Evolutionary conservation across 1,140 invertebrate genomes (phyloP).

Genomic region (Elymnias hypermnestra): DNA sequence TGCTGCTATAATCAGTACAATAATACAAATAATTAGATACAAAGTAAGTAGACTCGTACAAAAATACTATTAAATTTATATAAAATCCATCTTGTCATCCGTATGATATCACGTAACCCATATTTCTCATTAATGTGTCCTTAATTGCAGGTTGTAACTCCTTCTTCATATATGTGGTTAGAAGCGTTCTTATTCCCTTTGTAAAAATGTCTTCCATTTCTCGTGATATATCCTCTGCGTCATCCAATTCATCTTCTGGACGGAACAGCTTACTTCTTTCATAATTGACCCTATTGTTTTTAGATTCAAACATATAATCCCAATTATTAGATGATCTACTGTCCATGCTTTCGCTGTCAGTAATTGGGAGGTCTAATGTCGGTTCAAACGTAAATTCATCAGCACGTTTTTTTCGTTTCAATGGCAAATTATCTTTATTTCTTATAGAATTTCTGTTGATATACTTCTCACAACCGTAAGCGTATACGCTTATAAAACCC

Average conservation of each 20-base stretch:
- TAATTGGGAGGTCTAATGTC: conserved; percentile 27
- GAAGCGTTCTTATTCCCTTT: conserved; percentile 84
- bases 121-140: conserved; percentile 88
- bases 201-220: conserved; percentile 91
- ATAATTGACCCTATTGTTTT: conserved; percentile 49
- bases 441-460: conserved; percentile 62
- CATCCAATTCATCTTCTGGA: conserved; percentile 68
- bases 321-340: conserved; percentile 59
- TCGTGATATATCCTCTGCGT: conserved; percentile 80
- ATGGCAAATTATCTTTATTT: conserved; percentile 63
- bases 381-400: conserved; percentile 63
- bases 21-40: no score
- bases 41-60: no score
- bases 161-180: conserved; percentile 89
- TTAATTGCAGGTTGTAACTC: conserved; percentile 89
- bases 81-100: no score
- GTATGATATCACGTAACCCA: conserved; percentile 90
- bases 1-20: no score
- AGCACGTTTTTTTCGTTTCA: conserved; percentile 50
- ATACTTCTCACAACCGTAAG: conserved; percentile 84
- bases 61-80: no score
- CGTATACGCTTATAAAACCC: conserved; percentile 88
- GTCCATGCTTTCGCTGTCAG: conserved; percentile 34
- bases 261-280: conserved; percentile 67
- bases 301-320: conserved; percentile 54